Percentiles rank a stretch among this genome's conserved stretches.
Evolutionary conservation across 1,140 invertebrate genomes (phyloP).

Genomic region (Anoplophora glabripennis): DNA sequence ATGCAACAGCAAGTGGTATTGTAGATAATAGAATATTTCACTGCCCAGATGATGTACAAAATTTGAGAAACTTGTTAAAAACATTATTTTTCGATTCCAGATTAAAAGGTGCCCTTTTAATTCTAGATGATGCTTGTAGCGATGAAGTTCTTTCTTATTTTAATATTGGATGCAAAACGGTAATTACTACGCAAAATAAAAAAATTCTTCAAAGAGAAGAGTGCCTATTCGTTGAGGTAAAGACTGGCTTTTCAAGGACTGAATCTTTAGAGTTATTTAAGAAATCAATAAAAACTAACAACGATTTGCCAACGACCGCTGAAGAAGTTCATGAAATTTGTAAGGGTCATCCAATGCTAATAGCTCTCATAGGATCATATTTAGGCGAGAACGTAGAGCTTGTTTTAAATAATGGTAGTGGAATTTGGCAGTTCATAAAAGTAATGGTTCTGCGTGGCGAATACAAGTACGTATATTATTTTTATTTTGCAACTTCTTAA

Average conservation of each 20-base stretch:
- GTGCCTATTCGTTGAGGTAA: conserved; percentile 14
- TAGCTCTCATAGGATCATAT: conserved; percentile 25
- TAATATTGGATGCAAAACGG: conserved; percentile 20
- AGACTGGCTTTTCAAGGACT: conserved; percentile 22
- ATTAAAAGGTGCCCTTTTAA: conserved; percentile 18
- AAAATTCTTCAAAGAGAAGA: conserved; percentile 13
- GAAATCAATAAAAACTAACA: conserved; percentile 22
- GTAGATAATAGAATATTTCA: conserved; percentile 8
- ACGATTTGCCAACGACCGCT: conserved; percentile 16
- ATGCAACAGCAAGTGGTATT: conserved; percentile 4
- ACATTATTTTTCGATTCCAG: conserved; percentile 20
- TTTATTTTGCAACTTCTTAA: too few relatives aligned
- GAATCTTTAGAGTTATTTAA: conserved; percentile 26
- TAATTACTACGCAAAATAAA: conserved; percentile 29
- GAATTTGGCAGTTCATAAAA: conserved; percentile 25
- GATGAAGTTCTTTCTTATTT: conserved; percentile 20
- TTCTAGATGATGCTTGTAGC: conserved; percentile 27
- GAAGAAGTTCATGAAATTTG: conserved; percentile 26
- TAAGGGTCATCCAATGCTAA: conserved; percentile 27
- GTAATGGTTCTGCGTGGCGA: conserved; percentile 11
- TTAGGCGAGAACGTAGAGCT: conserved; percentile 21
- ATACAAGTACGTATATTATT: conserved; percentile 2
- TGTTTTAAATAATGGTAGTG: background rate
- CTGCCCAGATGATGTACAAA: conserved; percentile 15
- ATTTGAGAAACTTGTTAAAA: conserved; percentile 18